Conservation (phyloP, 2,888 invertebrate genomes). For the Imbricaverruca yamaguchii region DNA sequence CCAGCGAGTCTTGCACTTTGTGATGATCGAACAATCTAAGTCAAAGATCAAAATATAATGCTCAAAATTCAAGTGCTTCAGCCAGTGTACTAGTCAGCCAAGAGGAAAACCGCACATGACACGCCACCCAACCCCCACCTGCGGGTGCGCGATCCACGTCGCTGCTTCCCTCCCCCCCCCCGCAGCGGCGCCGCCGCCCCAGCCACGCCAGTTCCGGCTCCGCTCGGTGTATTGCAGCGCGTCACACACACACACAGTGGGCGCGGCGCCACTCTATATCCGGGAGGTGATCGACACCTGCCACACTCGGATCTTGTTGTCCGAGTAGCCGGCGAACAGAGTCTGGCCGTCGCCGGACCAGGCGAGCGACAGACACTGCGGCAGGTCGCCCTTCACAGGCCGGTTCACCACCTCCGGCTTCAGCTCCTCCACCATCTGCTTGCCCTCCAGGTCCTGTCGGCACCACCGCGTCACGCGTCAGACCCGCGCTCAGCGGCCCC, state of each 20-base stretch:
- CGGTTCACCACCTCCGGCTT: slow-evolving; percentile 80
- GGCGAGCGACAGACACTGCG: slow-evolving; percentile 91
- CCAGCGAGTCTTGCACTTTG: no score
- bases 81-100: no score
- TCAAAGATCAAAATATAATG: no score
- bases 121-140: no score
- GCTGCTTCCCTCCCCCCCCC: no score
- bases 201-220: not conserved
- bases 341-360: slow-evolving; percentile 99
- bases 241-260: not conserved
- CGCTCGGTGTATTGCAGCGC: not conserved
- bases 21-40: no score
- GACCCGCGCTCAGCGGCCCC: no score
- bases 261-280: not conserved
- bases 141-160: no score
- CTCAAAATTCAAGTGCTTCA: no score
- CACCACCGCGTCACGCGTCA: no score
- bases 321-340: slow-evolving; percentile 96
- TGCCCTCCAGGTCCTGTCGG: slow-evolving; percentile 87
- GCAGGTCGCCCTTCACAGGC: slow-evolving; percentile 74
- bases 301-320: slow-evolving; percentile 97
- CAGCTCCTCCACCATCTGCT: slow-evolving; percentile 97
- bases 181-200: no score
- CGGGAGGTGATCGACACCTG: slow-evolving; percentile 57
- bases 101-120: no score